phyloP scores from a whole-genome alignment of 2,113 vertebrate species.

The Melanostigma gelatinosum region DNA sequence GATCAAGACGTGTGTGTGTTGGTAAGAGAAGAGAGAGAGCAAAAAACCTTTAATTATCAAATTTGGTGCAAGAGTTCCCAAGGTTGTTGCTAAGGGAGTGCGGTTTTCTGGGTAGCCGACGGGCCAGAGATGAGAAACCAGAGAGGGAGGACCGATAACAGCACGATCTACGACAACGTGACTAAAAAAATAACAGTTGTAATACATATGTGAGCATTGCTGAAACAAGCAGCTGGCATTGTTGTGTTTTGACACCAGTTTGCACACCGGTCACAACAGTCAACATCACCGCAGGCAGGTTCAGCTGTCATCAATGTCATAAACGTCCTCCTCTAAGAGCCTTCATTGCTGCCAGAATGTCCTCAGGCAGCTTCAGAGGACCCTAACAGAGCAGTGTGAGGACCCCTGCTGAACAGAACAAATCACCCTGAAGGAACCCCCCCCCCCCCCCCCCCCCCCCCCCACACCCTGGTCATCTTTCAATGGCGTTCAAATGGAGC shows the following conservation, averaged over 20 bases:
- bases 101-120: slow-evolving; percentile 49
- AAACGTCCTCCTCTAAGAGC: slow-evolving; percentile 9
- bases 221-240: slow-evolving; percentile 3
- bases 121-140: slow-evolving; percentile 17
- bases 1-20: not conserved
- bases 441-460: not conserved
- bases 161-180: not conserved
- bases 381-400: slow-evolving; percentile 21
- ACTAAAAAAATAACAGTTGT: not conserved
- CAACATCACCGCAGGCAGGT: slow-evolving; percentile 8
- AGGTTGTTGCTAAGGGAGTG: slow-evolving; percentile 50
- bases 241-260: slow-evolving; percentile 16
- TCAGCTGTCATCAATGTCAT: slow-evolving; percentile 29
- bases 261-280: not conserved
- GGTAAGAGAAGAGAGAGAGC: slow-evolving; percentile 23
- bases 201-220: not conserved
- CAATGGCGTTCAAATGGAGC: slow-evolving; percentile 20
- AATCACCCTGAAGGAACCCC: slow-evolving; percentile 51
- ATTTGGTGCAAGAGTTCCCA: slow-evolving; percentile 60
- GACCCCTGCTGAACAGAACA: slow-evolving; percentile 47
- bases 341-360: not conserved
- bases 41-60: slow-evolving; percentile 74
- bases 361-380: slow-evolving; percentile 22
- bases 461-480: slow-evolving; percentile 4
- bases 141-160: not conserved